These are phyloP conservation scores for Colius striatus DNA, from an alignment of 2,113 vertebrate genomes.

Conservation along the genomic window DNA sequence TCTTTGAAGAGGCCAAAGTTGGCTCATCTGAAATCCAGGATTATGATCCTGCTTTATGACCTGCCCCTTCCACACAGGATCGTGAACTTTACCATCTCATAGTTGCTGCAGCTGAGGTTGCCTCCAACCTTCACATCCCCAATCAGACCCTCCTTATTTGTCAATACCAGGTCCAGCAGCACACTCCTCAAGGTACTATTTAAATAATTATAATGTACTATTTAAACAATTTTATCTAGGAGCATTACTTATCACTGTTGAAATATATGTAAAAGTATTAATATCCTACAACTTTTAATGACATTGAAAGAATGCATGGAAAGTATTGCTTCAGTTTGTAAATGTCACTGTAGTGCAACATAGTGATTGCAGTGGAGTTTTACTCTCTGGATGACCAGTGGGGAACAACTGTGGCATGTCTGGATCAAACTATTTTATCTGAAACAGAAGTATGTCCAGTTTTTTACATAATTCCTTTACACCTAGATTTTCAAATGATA, in stretches of 20 bases:
- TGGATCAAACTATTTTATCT: background rate
- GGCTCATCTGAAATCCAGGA: too few relatives aligned
- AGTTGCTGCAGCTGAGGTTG: too few relatives aligned
- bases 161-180: too few relatives aligned
- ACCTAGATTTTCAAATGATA: background rate
- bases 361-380: fast-evolving
- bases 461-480: background rate
- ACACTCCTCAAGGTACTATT: too few relatives aligned
- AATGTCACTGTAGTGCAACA: background rate
- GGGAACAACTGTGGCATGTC: background rate
- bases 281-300: background rate
- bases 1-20: too few relatives aligned
- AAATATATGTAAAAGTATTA: background rate
- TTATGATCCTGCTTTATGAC: too few relatives aligned
- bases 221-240: background rate
- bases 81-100: too few relatives aligned
- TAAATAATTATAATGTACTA: too few relatives aligned
- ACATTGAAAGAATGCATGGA: background rate
- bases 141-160: too few relatives aligned
- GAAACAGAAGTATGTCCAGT: background rate
- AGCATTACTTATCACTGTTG: background rate
- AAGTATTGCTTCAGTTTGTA: background rate
- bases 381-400: background rate
- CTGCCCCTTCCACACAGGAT: too few relatives aligned
- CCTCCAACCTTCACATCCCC: too few relatives aligned